Evolutionary conservation across 1,140 invertebrate genomes (phyloP), one percentile per base, ranked within the genome.

Genomic region (Doryteuthis pealeii): DNA sequence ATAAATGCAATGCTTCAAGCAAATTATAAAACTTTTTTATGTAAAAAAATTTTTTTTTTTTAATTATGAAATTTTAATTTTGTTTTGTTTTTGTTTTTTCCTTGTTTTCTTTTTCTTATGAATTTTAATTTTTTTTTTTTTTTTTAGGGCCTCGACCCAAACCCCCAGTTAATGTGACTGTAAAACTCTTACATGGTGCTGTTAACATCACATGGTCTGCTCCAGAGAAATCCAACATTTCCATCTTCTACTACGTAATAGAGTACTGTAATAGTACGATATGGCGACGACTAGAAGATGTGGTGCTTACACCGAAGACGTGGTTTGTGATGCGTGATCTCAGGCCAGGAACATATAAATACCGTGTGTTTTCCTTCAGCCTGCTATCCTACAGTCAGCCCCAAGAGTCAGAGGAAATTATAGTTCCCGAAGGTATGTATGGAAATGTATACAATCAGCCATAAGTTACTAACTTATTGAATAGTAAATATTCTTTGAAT

Each of bases 201-300:
- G 90, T 96, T 45, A 26, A 72, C 10, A 94, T 97, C 81, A 92
- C 92, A 77, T 97, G 95, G 95, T 91, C 93, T 85, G 91, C 92
- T 73, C 95, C 95, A n/a, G 77, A 92, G 66, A 93, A 95, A 84
- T 91, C 91, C 77, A 91, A 91, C 30, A 85, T 89, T 22, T 84
- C 87, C n/a, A 92, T 97, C 76, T 93, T 95, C 85, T 94, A 95
- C 89, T 97, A 97, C 87, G 93, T 93, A 66, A 95, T 97, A 86
- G 94, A 96, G 87, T 96, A 68, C 95, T 89, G 92, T 18, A 45
- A 75, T 31, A 45, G 58, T 94, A 88, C 92, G 91, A 74, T 91
- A 95, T 80, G 95, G 94, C 88, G 93, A 94, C 66, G 40, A 71
- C 70, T 73, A 80, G 93, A 93, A 76, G 68, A 79, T n/a, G 31